These are phyloP conservation scores for Hetaerina titia DNA, from an alignment of 2,888 invertebrate genomes.

Conservation along the genomic window DNA sequence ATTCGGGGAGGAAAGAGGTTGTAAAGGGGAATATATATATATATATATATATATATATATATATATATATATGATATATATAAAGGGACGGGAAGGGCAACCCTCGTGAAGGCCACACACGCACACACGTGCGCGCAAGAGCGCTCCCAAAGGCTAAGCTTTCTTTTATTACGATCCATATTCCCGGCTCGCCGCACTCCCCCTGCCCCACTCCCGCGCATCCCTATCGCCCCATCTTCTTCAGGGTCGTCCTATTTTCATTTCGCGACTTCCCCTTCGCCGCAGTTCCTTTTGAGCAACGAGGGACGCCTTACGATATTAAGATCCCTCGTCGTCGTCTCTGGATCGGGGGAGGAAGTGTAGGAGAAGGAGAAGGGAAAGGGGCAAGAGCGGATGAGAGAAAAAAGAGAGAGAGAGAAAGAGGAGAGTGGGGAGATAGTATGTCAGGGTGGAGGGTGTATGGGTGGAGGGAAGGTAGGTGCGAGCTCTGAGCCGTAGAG, in stretches of 20 bases:
- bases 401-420: neutral
- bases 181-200: slow-evolving; percentile 16
- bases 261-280: slow-evolving; percentile 11
- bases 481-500: too few relatives aligned
- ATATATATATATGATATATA: too few relatives aligned
- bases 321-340: neutral
- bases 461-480: neutral
- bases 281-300: slow-evolving; percentile 26
- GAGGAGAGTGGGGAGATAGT: neutral
- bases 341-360: neutral
- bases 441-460: neutral
- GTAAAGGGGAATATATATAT: neutral
- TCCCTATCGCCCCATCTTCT: slow-evolving; percentile 8
- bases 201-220: neutral
- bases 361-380: neutral
- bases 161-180: slow-evolving; percentile 65
- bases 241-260: slow-evolving; percentile 34
- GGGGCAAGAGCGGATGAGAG: neutral
- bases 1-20: slow-evolving; percentile 4
- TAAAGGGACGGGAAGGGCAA: neutral
- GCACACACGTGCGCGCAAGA: neutral
- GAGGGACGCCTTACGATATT: slow-evolving; percentile 38
- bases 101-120: neutral
- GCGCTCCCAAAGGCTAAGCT: slow-evolving; percentile 44
- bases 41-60: neutral